Base-by-base conservation (phyloP, 1,140 invertebrate genomes). In the Ephestia elutella region DNA sequence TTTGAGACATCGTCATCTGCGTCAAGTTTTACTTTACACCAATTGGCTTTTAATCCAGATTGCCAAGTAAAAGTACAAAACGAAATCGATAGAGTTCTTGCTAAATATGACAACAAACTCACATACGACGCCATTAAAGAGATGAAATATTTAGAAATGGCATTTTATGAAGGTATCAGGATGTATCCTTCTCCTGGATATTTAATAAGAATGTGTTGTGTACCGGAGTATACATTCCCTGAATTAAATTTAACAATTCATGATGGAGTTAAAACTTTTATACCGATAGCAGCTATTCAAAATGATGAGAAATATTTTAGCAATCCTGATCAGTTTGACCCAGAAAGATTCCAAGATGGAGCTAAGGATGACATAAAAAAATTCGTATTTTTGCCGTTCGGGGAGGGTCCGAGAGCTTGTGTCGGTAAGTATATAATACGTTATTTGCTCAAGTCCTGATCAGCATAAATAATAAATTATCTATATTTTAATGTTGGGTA, bases 31-130 rank as follows among this genome's bases (percentile, higher is more conserved):
- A 71, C 84, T 13, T 65, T 87, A 5, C 90, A 90, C 62, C 74
- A 85, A 58, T 70, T 92, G 38, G 91, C 91, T 8, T 71, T 86
- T 54, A 74, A 92, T 74, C 90, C 81, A 0, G 83, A 90, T 5
- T 68, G 84, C 18, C 90, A 92, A 65, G 75, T 91, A n/a, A 75
- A 75, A 65, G 60, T 71, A 19, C 65, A 63, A 32, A 49, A 57
- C 28, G 67, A 78, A 64, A 70, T 78, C 2, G 74, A 76, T 25
- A 35, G 5, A 20, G 63, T 74, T 4, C 28, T 87, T 49, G 55
- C 70, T 13, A 71, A 78, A 57, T 59, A 89, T 49, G 59, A 82
- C 28, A 86, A 82, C 13, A 66, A 85, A 53, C 4, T 90, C n/a
- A 84, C 74, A 0, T 70, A 69, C 5, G 89, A 90, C 4, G 62